Conservation (phyloP, 2,113 vertebrate species). For the Nycticebus coucang region DNA sequence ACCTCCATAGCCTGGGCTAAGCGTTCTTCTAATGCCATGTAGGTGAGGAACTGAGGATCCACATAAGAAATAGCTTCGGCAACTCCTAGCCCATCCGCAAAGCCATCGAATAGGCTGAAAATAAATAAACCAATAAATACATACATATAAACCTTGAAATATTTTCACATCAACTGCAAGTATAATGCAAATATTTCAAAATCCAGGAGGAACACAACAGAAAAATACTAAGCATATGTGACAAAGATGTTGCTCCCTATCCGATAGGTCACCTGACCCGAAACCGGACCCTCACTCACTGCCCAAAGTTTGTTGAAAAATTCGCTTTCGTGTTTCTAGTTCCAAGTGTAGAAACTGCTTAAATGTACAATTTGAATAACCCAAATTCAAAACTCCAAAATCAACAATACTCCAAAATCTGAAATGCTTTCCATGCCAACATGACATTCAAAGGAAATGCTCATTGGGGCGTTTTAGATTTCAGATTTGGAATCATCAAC, state of each 20-base stretch:
- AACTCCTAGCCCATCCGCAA: slow-evolving; percentile 85
- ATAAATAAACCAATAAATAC: background rate
- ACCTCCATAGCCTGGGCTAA: slow-evolving; percentile 90
- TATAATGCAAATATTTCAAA: no score
- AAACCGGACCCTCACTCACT: background rate
- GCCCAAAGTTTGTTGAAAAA: background rate
- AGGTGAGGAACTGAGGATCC: slow-evolving; percentile 86
- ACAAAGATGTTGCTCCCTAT: background rate
- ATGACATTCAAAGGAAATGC: background rate
- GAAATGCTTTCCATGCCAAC: no score
- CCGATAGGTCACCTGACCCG: background rate
- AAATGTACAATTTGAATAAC: background rate
- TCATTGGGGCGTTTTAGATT: background rate
- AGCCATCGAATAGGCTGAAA: slow-evolving; percentile 86
- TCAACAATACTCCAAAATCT: background rate
- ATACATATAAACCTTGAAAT: background rate
- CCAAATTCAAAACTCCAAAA: background rate
- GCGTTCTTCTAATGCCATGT: slow-evolving; percentile 86
- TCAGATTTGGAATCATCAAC: background rate
- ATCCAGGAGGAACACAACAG: background rate
- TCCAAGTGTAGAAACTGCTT: background rate
- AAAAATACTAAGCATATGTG: background rate
- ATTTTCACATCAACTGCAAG: background rate
- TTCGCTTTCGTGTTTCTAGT: background rate
- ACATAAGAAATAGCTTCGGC: slow-evolving; percentile 84